These are phyloP conservation scores for Drosophila conformis DNA, from an alignment of 2,888 invertebrate species.

Conservation along the genomic window DNA sequence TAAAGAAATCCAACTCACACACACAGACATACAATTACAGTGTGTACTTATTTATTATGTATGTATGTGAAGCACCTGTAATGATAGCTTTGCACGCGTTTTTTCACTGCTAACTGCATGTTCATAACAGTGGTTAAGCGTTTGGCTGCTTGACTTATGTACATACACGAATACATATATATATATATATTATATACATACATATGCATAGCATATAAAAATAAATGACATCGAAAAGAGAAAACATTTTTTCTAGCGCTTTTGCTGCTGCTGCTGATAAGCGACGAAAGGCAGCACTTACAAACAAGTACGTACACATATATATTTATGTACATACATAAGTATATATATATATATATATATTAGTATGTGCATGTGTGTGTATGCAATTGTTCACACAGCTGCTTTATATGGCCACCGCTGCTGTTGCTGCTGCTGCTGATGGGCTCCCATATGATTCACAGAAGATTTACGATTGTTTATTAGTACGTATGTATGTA, in stretches of 20 bases:
- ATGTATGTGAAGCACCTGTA: constrained; percentile 31
- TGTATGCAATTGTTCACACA: constrained; percentile 38
- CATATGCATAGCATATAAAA: constrained; percentile 62
- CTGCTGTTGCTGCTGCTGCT: constrained; percentile 18
- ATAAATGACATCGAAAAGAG: constrained; percentile 69
- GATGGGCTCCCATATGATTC: constrained; percentile 45
- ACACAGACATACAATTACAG: not conserved
- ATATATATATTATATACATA: constrained; percentile 14
- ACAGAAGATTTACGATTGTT: constrained; percentile 46
- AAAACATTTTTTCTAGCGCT: constrained; percentile 69
- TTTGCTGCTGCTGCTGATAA: constrained; percentile 72
- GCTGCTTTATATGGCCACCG: constrained; percentile 42
- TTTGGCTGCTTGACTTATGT: constrained; percentile 1
- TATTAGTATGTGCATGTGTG: constrained; percentile 10
- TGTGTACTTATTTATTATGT: constrained; percentile 7
- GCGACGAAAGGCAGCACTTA: constrained; percentile 47
- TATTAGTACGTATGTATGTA: constrained; percentile 31
- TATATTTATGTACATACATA: constrained; percentile 3
- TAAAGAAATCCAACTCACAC: constrained; percentile 16
- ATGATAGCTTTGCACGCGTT: constrained; percentile 47
- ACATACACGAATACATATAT: constrained; percentile 14
- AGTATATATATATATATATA: constrained; percentile 7
- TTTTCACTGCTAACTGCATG: constrained; percentile 37
- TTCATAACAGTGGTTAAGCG: constrained; percentile 16
- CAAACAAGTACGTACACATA: constrained; percentile 12